Conservation (phyloP, 2,888 invertebrate genomes). For the Tipula vernalis region DNA sequence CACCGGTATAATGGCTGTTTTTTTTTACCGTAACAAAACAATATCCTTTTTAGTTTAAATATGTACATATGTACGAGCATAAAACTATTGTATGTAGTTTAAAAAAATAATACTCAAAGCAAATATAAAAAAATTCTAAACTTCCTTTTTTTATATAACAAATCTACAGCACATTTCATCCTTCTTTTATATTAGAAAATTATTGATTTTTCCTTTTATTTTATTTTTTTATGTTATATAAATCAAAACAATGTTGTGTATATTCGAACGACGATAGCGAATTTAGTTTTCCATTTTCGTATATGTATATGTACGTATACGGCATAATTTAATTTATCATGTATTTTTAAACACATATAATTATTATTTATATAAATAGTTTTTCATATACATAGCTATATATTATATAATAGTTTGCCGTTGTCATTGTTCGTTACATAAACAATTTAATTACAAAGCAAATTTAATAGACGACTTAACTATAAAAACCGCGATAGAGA, state of each 20-base stretch:
- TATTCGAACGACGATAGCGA: not conserved
- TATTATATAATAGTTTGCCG: not conserved
- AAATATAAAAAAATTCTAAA: not conserved
- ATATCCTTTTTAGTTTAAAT: not conserved
- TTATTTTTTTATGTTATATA: not conserved
- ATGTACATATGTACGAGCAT: not conserved
- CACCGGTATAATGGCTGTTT: not conserved
- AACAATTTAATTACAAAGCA: not conserved
- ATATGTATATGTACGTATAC: not conserved
- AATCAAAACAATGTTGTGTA: not conserved
- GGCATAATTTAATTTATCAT: not conserved
- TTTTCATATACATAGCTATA: not conserved
- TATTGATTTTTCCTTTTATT: not conserved
- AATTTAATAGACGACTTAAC: not conserved
- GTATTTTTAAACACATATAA: not conserved
- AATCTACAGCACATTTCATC: not conserved
- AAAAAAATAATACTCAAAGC: not conserved
- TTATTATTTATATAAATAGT: not conserved
- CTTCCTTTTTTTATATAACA: not conserved
- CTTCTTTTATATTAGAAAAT: not conserved
- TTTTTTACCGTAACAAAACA: not conserved
- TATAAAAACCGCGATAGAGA: not conserved
- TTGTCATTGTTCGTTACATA: not conserved
- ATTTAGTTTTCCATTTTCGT: not conserved
- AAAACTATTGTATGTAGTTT: not conserved